Percentiles rank a stretch among this genome's conserved stretches.
phyloP scores from a whole-genome alignment of 2,888 invertebrate genomes.

The Aricia artaxerxes region DNA sequence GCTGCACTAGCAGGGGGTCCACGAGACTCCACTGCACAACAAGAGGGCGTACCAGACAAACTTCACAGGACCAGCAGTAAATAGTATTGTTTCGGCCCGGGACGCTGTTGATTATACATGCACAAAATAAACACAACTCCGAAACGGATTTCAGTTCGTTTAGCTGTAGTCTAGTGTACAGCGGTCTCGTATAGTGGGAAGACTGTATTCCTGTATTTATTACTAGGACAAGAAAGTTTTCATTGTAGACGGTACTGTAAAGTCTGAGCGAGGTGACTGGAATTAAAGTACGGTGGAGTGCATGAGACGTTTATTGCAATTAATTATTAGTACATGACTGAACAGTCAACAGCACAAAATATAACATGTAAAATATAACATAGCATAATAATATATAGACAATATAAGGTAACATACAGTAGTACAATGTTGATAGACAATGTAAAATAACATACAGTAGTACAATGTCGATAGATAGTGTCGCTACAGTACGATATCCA shows the following conservation, averaged over 20 bases:
- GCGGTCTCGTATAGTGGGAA: neutral
- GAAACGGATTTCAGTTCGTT: constrained; percentile 2
- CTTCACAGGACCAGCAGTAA: neutral
- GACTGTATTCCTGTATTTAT: neutral
- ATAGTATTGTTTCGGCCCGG: constrained; percentile 14
- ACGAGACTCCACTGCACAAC: neutral
- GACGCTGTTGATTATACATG: constrained; percentile 9
- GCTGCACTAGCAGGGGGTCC: neutral
- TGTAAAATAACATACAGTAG: no score
- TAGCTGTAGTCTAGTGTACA: neutral
- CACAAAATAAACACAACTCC: constrained; percentile 6
- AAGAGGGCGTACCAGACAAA: neutral
- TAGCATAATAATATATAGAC: no score
- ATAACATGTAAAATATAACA: no score
- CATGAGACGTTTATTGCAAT: no score
- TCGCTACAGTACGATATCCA: neutral
- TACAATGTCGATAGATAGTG: no score
- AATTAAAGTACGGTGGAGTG: no score
- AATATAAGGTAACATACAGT: no score
- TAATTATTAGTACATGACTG: no score
- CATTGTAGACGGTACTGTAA: no score
- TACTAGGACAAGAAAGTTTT: neutral
- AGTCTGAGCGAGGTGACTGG: no score
- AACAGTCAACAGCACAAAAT: no score
- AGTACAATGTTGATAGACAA: no score